Percentiles rank a stretch among this genome's conserved stretches.
Conservation (phyloP, 2,888 invertebrate species). For the Bruchidius siliquastri region DNA sequence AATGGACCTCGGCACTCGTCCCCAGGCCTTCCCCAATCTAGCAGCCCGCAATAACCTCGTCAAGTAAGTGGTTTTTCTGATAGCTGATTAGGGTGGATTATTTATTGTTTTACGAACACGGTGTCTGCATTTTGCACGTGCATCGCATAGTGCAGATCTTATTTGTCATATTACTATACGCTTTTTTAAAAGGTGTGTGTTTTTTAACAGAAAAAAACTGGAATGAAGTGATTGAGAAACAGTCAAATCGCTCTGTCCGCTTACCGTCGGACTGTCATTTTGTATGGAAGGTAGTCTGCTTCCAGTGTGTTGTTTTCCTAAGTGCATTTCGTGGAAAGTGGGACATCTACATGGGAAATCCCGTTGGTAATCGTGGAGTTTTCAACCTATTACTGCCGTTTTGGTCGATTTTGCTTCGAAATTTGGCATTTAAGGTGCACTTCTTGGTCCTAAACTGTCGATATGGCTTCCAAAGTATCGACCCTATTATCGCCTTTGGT, state of each 20-base stretch:
- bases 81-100: slow-evolving; percentile 38
- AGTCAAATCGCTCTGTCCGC: slow-evolving; percentile 5
- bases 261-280: slow-evolving; percentile 17
- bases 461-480: slow-evolving; percentile 21
- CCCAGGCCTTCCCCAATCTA: slow-evolving; percentile 24
- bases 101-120: slow-evolving; percentile 12
- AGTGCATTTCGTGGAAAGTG: background rate
- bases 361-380: background rate
- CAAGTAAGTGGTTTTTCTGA: slow-evolving; percentile 36
- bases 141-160: slow-evolving; percentile 4
- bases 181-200: background rate
- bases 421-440: slow-evolving; percentile 7
- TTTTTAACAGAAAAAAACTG: background rate
- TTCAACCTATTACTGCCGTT: background rate
- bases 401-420: slow-evolving; percentile 3
- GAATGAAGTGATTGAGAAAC: background rate
- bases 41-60: slow-evolving; percentile 37
- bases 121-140: slow-evolving; percentile 15
- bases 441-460: slow-evolving; percentile 16
- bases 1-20: slow-evolving; percentile 21
- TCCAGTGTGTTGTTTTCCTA: slow-evolving; percentile 14
- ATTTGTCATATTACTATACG: background rate
- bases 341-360: background rate
- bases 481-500: slow-evolving; percentile 12
- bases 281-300: slow-evolving; percentile 12